A percentile compares a stretch with the other conserved stretches of the same genome.
phyloP scores from a whole-genome alignment of 2,797 vertebrate species.

The Hirundo rustica region DNA sequence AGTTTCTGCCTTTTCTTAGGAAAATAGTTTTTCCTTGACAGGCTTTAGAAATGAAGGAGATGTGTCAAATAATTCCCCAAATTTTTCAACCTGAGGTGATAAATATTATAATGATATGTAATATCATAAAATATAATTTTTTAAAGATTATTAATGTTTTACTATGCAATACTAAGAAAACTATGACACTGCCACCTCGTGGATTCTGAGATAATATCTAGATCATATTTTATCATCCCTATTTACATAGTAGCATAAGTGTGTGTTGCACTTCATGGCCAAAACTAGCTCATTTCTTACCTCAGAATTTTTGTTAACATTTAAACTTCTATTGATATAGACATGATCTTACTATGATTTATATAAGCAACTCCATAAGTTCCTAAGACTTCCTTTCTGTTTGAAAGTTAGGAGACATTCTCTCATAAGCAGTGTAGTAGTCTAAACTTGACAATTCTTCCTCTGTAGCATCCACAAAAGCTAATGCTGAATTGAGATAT shows the following conservation, averaged over 20 bases:
- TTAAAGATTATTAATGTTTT: slow-evolving; percentile 38
- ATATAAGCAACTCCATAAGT: background rate
- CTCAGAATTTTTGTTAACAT: background rate
- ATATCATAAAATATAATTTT: background rate
- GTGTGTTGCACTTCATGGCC: background rate
- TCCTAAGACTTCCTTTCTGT: background rate
- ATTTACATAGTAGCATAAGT: background rate
- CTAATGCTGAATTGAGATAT: background rate
- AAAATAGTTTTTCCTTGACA: background rate
- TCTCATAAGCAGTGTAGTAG: background rate
- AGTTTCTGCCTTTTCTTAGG: background rate
- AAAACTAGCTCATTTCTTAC: background rate
- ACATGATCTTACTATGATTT: background rate
- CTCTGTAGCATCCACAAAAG: background rate
- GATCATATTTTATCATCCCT: background rate
- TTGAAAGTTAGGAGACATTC: background rate
- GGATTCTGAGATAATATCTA: slow-evolving; percentile 53
- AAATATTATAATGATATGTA: slow-evolving; percentile 20
- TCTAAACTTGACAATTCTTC: background rate
- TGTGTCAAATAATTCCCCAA: background rate
- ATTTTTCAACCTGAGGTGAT: slow-evolving; percentile 18
- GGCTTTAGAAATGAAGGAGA: background rate
- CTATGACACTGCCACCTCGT: slow-evolving; percentile 73
- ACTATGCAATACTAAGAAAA: slow-evolving; percentile 38
- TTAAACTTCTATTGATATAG: background rate